Evolutionary conservation across 2,888 invertebrate genomes (phyloP), one percentile per base, ranked within the genome.

Genomic region (Hirtodrosophila cameraria): DNA sequence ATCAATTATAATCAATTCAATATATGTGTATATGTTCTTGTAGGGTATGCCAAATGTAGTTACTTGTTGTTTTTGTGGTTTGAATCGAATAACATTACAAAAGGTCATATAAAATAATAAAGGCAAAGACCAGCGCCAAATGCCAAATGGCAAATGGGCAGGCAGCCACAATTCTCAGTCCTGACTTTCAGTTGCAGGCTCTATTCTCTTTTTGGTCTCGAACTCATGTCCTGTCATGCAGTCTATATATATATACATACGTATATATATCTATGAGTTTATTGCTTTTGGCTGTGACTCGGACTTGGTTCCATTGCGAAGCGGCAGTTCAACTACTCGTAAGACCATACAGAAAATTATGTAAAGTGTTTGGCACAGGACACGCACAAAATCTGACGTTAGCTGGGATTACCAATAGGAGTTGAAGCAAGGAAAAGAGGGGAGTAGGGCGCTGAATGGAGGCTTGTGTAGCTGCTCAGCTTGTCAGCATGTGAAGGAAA

Each of bases 401-500:
- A 38, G 25, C 54, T 54, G 48, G 43, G 30, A 52, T 62, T 46
- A 50, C 57, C 53, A 39, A 15, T 35, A 23, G 41, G 4, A 28
- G 7, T 13, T 12, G 12, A 15, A 3, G n/a, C 2, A 9, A 13
- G 12, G 16, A 5, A 8, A n/a, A 5, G 27, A 0, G n/a, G 4
- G 7, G 12, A 12, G 0, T 1, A 9, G 9, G 2, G 5, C n/a
- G n/a, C n/a, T n/a, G n/a, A n/a, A n/a, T 8, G 16, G 12, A 4
- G 12, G 35, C 7, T 7, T 11, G 3, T 3, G 23, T 18, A 13
- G 11, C 18, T 11, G 57, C 45, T 36, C 23, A 35, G 39, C 46
- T 39, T 73, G 73, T 70, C 60, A 64, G 63, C 60, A 59, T 62
- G 28, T 74, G 63, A 71, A 59, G 82, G 77, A 77, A 73, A 62